Evolutionary conservation across 2,113 vertebrate genomes (phyloP).

Genomic region (Aplodontia rufa): DNA sequence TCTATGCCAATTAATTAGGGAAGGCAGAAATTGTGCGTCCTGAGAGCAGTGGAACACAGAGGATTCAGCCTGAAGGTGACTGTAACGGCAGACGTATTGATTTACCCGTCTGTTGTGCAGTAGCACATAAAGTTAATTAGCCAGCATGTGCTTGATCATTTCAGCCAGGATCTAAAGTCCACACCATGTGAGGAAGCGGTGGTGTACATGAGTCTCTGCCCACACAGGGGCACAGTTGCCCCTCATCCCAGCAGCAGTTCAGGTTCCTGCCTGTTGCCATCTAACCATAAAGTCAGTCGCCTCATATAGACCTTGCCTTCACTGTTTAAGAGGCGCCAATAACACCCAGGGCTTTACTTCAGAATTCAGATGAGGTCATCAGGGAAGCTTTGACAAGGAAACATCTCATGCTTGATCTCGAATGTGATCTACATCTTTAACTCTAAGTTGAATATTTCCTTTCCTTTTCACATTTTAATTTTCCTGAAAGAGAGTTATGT

Average conservation of each 20-base stretch:
- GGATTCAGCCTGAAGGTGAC: slow-evolving; percentile 78
- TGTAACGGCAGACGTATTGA: slow-evolving; percentile 76
- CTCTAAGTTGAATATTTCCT: background rate
- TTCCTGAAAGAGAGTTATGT: background rate
- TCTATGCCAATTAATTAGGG: slow-evolving; percentile 34
- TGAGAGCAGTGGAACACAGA: slow-evolving; percentile 71
- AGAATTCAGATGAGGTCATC: background rate
- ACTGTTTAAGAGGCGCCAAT: background rate
- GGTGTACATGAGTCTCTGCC: background rate
- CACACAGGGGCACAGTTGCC: background rate
- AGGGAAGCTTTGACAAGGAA: background rate
- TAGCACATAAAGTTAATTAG: slow-evolving; percentile 78
- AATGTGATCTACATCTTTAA: background rate
- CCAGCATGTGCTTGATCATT: slow-evolving; percentile 16
- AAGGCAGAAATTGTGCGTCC: slow-evolving; percentile 64
- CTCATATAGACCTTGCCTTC: background rate
- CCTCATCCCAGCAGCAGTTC: background rate
- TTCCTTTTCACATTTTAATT: background rate
- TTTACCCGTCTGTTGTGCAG: slow-evolving; percentile 53
- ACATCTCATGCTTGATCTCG: background rate
- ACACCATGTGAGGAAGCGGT: background rate
- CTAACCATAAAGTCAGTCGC: background rate
- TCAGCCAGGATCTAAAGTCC: slow-evolving; percentile 26
- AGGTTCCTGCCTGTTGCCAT: background rate
- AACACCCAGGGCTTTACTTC: background rate